Evolutionary conservation across 2,888 invertebrate genomes (phyloP), one percentile per base, ranked within the genome.

Genomic region (Norana najaformis): DNA sequence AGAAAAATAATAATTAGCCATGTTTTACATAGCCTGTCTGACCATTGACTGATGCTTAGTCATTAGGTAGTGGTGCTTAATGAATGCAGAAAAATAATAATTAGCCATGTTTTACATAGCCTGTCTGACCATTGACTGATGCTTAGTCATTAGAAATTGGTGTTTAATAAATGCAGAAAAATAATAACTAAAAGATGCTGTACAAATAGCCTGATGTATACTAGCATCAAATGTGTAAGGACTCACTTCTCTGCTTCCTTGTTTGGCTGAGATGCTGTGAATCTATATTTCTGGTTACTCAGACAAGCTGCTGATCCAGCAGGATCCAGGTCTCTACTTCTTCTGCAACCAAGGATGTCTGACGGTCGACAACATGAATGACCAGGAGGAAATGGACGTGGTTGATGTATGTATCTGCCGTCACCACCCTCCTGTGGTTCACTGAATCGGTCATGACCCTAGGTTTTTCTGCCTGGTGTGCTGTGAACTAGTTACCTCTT

Each of bases 311-410:
- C 94, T 96, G 93, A 96, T 98, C 95, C 96, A 96, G 94, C 96
- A 98, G 95, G 97, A 98, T 96, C 97, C 95, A 18, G 94, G 93
- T 20, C 93, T 94, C 23, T 99, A 98, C 96, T 96, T 96, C 96
- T 97, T 97, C 96, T 97, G 98, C 95, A 96, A 98, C 94, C 99
- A 99, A 97, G 99, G 99, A 96, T 98, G 98, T 96, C 94, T 96
- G 88, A 97, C 97, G 93, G 98, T 99, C 95, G 98, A 98, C 94
- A 97, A 96, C 95, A 97, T 99, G 94, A 98, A 99, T 96, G 99
- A 99, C 95, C 88, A 88, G 30, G 92, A 92, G 37, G 92, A 92
- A 83, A 92, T 92, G 92, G 88, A 91, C n/a, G 30, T 91, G 20
- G 91, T 91, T 35, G 92, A 92, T 90, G 92, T 92, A 92, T 53